Evolutionary conservation across 2,888 invertebrate species (phyloP).

Genomic region (Capitulum mitella): DNA sequence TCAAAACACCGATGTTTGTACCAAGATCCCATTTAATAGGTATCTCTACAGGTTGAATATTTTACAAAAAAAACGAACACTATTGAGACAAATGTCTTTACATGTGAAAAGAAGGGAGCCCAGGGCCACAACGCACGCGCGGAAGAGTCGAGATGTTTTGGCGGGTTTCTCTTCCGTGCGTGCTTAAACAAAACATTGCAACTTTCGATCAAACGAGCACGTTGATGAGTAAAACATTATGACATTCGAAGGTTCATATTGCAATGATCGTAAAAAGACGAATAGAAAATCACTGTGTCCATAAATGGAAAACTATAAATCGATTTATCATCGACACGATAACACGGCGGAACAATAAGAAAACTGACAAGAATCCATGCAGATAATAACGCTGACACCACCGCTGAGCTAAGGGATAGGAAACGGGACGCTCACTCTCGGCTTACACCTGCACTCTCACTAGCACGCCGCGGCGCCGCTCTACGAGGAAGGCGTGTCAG

Average conservation of each 20-base stretch:
- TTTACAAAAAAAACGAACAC: slow-evolving; percentile 25
- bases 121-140: neutral
- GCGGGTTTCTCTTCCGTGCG: neutral
- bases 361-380: slow-evolving; percentile 16
- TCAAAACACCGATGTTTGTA: neutral
- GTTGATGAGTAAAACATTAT: slow-evolving; percentile 23
- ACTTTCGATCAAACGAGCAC: neutral
- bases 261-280: slow-evolving; percentile 24
- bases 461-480: neutral
- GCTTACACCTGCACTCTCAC: neutral
- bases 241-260: slow-evolving; percentile 23
- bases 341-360: slow-evolving; percentile 13
- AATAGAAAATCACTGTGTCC: slow-evolving; percentile 24
- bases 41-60: slow-evolving; percentile 25
- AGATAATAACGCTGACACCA: slow-evolving; percentile 10
- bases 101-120: slow-evolving; percentile 21
- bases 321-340: slow-evolving; percentile 18
- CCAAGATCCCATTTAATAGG: slow-evolving; percentile 27
- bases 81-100: slow-evolving; percentile 22
- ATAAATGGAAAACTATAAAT: slow-evolving; percentile 23
- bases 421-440: neutral
- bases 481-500: neutral
- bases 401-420: slow-evolving; percentile 22
- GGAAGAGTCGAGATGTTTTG: neutral
- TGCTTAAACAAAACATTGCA: slow-evolving; percentile 2